Evolutionary conservation across 2,888 invertebrate species (phyloP).

Genomic region (Quadroppia sp.): DNA sequence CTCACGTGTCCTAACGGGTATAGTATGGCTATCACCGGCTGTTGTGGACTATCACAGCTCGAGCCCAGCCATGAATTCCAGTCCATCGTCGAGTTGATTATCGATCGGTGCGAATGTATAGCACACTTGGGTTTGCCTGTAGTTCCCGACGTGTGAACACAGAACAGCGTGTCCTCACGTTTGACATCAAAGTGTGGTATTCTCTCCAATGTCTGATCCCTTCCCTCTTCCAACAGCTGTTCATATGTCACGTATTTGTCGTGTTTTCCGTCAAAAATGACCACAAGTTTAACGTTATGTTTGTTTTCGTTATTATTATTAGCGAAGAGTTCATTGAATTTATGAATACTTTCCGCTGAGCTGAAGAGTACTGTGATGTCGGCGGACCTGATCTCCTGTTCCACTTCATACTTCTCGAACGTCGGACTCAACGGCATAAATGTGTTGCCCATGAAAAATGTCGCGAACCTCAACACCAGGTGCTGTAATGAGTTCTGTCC

Average conservation of each 20-base stretch:
- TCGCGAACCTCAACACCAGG: too few relatives aligned
- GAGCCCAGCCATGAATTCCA: not conserved
- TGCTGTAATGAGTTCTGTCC: too few relatives aligned
- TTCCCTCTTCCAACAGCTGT: not conserved
- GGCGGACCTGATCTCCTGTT: too few relatives aligned
- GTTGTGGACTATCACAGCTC: not conserved
- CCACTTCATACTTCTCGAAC: too few relatives aligned
- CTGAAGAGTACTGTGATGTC: too few relatives aligned
- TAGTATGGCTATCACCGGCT: too few relatives aligned
- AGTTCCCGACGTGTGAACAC: not conserved
- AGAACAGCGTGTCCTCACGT: not conserved
- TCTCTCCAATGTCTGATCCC: not conserved
- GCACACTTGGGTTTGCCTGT: slow-evolving; percentile 27
- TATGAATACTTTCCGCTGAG: too few relatives aligned
- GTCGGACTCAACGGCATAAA: too few relatives aligned
- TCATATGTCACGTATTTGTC: not conserved
- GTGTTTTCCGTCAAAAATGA: not conserved
- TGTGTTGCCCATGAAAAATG: too few relatives aligned
- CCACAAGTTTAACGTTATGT: not conserved
- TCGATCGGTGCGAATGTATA: too few relatives aligned
- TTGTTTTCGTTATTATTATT: too few relatives aligned
- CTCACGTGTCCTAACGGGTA: not conserved
- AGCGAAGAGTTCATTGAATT: too few relatives aligned
- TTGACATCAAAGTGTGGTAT: slow-evolving; percentile 1
- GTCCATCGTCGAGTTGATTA: not conserved